Evolutionary conservation across 2,113 vertebrate species (phyloP).

Genomic region (Cyprinodon brontotheroides): DNA sequence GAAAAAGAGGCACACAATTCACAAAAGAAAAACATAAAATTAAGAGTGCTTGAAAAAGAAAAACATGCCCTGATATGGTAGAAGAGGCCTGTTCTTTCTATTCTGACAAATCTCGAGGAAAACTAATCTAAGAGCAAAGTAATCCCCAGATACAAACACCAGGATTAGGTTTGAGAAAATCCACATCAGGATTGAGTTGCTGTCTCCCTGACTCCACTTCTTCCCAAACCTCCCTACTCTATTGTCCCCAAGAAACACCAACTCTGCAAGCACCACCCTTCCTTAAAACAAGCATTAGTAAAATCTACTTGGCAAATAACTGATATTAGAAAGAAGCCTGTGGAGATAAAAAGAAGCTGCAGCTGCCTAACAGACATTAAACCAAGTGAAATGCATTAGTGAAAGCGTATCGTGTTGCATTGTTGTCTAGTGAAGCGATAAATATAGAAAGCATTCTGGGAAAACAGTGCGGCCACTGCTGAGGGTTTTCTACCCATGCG

Average conservation of each 20-base stretch:
- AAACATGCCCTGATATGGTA: slow-evolving; percentile 6
- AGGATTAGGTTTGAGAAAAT: slow-evolving; percentile 49
- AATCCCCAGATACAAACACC: slow-evolving; percentile 52
- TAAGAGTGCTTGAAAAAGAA: neutral
- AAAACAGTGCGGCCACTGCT: slow-evolving; percentile 13
- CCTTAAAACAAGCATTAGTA: neutral
- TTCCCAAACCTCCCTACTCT: neutral
- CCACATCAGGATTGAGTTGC: slow-evolving; percentile 18
- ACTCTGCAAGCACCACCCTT: neutral
- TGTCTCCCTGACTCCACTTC: slow-evolving; percentile 5
- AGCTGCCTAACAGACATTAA: neutral
- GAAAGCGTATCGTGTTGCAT: neutral
- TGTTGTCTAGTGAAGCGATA: neutral
- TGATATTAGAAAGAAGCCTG: neutral
- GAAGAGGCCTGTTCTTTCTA: slow-evolving; percentile 8
- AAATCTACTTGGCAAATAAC: neutral
- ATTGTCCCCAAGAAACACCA: neutral
- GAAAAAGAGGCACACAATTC: neutral
- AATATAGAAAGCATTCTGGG: slow-evolving; percentile 20
- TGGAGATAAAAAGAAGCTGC: neutral
- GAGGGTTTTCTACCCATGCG: neutral
- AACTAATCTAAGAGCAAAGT: slow-evolving; percentile 54
- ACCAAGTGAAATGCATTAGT: neutral
- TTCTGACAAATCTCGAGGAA: slow-evolving; percentile 61
- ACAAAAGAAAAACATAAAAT: neutral